These are phyloP conservation scores for Dufourea novaeangliae DNA, from an alignment of 1,140 invertebrate species.

Conservation along the genomic window DNA sequence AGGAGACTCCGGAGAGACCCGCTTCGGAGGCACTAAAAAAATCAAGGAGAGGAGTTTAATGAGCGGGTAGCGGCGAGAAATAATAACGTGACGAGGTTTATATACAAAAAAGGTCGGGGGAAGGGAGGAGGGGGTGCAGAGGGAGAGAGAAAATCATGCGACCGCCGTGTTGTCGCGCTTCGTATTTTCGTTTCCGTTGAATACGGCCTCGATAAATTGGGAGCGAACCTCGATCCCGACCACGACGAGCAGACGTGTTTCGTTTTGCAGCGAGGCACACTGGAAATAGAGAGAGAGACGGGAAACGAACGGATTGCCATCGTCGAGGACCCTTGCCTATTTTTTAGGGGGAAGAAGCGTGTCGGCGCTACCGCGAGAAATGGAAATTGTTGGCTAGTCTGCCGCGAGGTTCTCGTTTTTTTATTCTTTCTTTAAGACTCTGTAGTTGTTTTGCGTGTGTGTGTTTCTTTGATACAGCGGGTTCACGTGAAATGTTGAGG, in stretches of 20 bases:
- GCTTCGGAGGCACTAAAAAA: slow-evolving; percentile 55
- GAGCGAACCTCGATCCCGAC: slow-evolving; percentile 5
- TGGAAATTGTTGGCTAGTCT: slow-evolving; percentile 20
- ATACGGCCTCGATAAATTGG: slow-evolving; percentile 44
- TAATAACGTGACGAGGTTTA: slow-evolving; percentile 54
- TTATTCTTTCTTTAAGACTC: not conserved
- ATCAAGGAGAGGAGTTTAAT: slow-evolving; percentile 63
- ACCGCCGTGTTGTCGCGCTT: slow-evolving; percentile 26
- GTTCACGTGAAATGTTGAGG: too few relatives aligned
- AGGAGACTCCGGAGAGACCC: slow-evolving; percentile 45
- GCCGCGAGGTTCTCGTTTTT: not conserved
- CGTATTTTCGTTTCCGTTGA: slow-evolving; percentile 47
- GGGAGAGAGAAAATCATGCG: slow-evolving; percentile 12
- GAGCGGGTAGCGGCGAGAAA: slow-evolving; percentile 59
- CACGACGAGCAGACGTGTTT: slow-evolving; percentile 15
- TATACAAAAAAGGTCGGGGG: slow-evolving; percentile 21
- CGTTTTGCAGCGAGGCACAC: slow-evolving; percentile 32
- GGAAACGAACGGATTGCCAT: slow-evolving; percentile 21
- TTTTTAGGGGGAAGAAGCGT: not conserved
- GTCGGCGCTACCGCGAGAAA: not conserved
- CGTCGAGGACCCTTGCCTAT: slow-evolving; percentile 15
- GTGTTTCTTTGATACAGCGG: too few relatives aligned
- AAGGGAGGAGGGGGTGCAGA: not conserved
- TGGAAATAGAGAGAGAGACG: slow-evolving; percentile 26
- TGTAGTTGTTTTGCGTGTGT: too few relatives aligned